Conservation (phyloP, 2,888 invertebrate genomes). For the Tipula helvola region DNA sequence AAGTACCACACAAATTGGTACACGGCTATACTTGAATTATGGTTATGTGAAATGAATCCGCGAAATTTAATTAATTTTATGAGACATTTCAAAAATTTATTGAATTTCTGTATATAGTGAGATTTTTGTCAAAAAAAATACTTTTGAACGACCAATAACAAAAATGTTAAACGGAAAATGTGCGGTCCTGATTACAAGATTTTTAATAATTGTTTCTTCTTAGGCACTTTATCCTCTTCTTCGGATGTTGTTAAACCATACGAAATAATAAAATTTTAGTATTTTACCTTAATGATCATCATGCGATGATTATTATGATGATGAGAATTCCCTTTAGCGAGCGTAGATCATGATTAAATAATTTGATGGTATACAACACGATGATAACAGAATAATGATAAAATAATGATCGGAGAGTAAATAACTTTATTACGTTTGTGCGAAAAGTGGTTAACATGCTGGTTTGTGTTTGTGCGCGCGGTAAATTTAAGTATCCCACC, state of each 20-base stretch:
- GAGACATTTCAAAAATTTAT: background rate
- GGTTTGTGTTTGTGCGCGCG: background rate
- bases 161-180: background rate
- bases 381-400: background rate
- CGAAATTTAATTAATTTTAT: constrained; percentile 4
- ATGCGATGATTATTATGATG: background rate
- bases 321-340: background rate
- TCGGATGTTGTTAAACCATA: background rate
- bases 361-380: background rate
- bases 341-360: background rate
- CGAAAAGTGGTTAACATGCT: background rate
- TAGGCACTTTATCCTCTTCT: background rate
- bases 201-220: background rate
- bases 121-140: background rate
- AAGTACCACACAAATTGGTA: constrained; percentile 4
- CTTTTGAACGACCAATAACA: background rate
- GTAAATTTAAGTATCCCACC: background rate
- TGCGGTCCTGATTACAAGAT: background rate
- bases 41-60: background rate
- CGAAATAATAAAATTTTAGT: background rate
- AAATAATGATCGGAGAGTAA: constrained; percentile 4
- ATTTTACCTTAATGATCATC: background rate
- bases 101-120: background rate
- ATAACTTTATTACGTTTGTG: constrained; percentile 7
- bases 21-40: background rate